A percentile compares a stretch with the other conserved stretches of the same genome.
phyloP scores from a whole-genome alignment of 2,113 vertebrate species.

The Silurus glanis region DNA sequence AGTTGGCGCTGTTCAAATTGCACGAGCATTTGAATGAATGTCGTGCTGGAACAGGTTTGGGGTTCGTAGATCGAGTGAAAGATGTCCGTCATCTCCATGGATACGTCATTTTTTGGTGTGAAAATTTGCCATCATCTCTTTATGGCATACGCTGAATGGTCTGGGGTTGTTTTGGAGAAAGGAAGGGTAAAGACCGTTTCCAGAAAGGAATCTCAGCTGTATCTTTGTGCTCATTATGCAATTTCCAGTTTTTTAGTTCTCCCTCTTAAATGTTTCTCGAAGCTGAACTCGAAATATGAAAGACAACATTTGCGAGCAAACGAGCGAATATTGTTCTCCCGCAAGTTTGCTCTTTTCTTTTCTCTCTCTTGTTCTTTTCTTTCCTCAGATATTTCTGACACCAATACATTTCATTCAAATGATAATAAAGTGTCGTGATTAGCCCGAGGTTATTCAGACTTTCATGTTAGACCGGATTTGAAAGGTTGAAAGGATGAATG shows the following conservation, averaged over 20 bases:
- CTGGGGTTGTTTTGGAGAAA: too few species aligned
- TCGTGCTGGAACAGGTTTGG: too few species aligned
- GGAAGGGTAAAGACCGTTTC: too few species aligned
- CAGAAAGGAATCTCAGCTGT: too few species aligned
- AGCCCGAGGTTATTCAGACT: constrained; percentile 30
- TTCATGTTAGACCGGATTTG: constrained; percentile 21
- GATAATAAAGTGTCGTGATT: constrained; percentile 20
- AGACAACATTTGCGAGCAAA: too few species aligned
- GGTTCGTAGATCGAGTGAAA: too few species aligned
- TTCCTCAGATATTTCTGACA: constrained; percentile 42
- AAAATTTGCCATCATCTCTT: too few species aligned
- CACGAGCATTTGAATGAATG: background rate
- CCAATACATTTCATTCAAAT: constrained; percentile 60
- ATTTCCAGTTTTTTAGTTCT: background rate
- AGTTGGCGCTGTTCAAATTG: background rate
- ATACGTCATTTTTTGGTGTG: too few species aligned
- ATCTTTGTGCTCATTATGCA: too few species aligned
- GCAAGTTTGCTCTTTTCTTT: background rate
- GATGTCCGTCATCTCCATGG: too few species aligned
- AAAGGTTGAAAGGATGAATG: constrained; percentile 36
- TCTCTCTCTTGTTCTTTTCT: constrained; percentile 31
- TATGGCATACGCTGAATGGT: too few species aligned
- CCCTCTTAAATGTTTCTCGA: background rate
- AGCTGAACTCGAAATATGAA: background rate
- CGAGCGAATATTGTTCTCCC: background rate